Evolutionary conservation across 2,797 vertebrate species (phyloP), one percentile per base, ranked within the genome.

Genomic region (Poecilia gillii): DNA sequence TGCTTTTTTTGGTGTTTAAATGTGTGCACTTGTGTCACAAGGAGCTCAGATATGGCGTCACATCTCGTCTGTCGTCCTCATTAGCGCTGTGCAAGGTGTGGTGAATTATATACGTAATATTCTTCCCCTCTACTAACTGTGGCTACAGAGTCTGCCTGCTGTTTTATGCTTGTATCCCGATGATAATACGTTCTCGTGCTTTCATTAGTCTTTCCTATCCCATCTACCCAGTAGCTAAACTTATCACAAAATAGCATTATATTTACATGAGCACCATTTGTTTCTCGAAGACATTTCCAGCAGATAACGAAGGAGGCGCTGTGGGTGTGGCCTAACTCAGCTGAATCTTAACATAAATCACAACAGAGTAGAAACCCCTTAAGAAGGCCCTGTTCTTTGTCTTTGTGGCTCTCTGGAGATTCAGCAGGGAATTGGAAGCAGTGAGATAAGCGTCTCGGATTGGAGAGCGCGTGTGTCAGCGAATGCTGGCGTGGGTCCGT

Each of bases 321-420:
- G 33, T 62, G 82, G 81, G 76, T 82, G 83, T 49, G 80, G 84
- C 51, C 86, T 86, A 88, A 92, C 85, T 92, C 64, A 80, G 80
- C 82, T 85, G 74, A 82, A 86, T 91, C 89, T 89, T 87, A 82
- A 90, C 91, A 94, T 94, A 92, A 94, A 93, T 94, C 92, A 93
- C 64, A 8, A 83, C 81, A 80, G 84, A 87, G 73, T 75, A 92
- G 84, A 92, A 92, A 86, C 83, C 90, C 90, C 91, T 85, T 47
- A 88, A 89, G 90, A 92, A 85, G 70, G 82, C 89, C 64, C 47
- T 68, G 66, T 49, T 72, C 88, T 88, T 90, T 91, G 94, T 92
- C 85, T 90, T 51, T 51, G 49, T 80, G 25, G 51, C 88, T 89
- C 93, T 86, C 91, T 68, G 59, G 91, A 91, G 92, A 88, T 84